Evolutionary conservation across 2,797 vertebrate genomes (phyloP).

Genomic region (Falco berigora): DNA sequence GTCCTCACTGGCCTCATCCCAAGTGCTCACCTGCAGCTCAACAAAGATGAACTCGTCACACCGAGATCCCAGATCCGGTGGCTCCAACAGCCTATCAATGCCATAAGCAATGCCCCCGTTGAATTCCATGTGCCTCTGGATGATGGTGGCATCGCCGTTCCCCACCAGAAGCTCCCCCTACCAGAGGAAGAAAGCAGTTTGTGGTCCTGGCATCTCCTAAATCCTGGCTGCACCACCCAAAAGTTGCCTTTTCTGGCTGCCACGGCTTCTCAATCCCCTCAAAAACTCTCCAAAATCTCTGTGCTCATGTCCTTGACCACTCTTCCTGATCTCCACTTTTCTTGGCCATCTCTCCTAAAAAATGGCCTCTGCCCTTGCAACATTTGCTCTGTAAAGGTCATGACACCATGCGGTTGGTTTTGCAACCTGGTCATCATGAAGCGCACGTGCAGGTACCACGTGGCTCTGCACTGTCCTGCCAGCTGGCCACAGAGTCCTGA

Average conservation of each 20-base stretch:
- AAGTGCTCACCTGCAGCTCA: constrained; percentile 37
- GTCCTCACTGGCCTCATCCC: not conserved
- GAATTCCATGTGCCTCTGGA: constrained; percentile 83
- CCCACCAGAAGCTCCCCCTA: constrained; percentile 85
- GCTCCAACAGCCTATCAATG: constrained; percentile 88
- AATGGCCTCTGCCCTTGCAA: not conserved
- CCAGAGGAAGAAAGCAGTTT: not conserved
- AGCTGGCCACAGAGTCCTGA: not conserved
- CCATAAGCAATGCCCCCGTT: constrained; percentile 83
- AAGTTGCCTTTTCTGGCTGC: not conserved
- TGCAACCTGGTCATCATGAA: not conserved
- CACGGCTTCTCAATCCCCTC: not conserved
- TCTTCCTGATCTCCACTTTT: not conserved
- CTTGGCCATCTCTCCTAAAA: not conserved
- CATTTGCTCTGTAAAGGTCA: fast-evolving
- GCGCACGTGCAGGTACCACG: not conserved
- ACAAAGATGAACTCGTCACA: constrained; percentile 68
- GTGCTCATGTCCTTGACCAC: not conserved
- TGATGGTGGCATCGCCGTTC: constrained; percentile 73
- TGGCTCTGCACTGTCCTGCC: not conserved
- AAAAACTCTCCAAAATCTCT: not conserved
- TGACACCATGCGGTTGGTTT: not conserved
- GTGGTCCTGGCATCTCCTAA: not conserved
- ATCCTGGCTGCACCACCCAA: not conserved
- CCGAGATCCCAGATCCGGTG: constrained; percentile 85